Base-by-base conservation (phyloP, 2,888 invertebrate species). In the Cheilosia soror region DNA sequence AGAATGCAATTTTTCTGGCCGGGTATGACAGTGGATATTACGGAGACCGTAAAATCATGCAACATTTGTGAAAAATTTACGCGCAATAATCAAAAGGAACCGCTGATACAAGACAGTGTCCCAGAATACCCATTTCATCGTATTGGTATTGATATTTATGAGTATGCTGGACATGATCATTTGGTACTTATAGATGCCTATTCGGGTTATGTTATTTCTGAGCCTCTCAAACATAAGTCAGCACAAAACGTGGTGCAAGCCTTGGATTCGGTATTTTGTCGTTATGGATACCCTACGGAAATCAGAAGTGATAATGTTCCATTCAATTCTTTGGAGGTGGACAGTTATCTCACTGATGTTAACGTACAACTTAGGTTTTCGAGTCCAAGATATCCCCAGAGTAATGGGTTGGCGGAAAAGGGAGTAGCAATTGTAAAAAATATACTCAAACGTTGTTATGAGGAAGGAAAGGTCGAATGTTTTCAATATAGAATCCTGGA, bases 1-100 rank as follows among this genome's bases (percentile, higher is more conserved):
- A 9, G 58, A 72, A 86, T 87, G 42, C 47, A 88, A 3, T 89
- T 89, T 71, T 90, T 89, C 76, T 90, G 90, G 90, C 90, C 89
- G 5, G 57, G 87, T 5, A 89, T 89, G 65, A 87, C 88, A 76
- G n/a, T 1, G 15, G 88, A 90, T 37, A 88, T 91, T 42, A 88
- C 88, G 55, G 58, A 88, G n/a, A 33, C 65, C 5, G 65, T 88
- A n/a, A 4, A 29, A 20, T 20, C 44, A 7, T 88, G 87, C 20
- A 69, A 5, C 6, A 20, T 79, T 3, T 87, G 87, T 84, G 79
- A 83, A 49, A 62, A 80, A 65, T 88, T 87, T 37, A 79, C 11
- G 53, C 66, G 83, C n/a, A 76, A 73, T 51, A 84, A 84, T 58
- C 78, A 76, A 40, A 87, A 85, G 44, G 85, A 88, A 60, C 78